Evolutionary conservation across 2,888 invertebrate genomes (phyloP), one percentile per base, ranked within the genome.

Genomic region (Nomada ruficornis): DNA sequence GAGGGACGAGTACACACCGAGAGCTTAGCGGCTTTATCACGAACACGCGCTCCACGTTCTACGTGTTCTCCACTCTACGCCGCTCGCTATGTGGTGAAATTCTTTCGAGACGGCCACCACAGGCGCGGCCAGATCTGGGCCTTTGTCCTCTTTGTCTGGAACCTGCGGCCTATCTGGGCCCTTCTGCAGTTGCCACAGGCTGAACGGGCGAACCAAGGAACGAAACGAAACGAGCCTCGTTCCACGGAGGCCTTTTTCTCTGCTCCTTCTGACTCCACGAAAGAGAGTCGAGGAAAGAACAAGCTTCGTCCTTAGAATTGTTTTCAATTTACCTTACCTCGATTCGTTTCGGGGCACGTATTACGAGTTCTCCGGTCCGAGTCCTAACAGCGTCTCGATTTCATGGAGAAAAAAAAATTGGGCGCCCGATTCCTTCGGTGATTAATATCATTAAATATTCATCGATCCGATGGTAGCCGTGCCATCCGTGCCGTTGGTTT

Each of bases 141-240:
- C 90, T 92, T 91, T 92, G 90, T 91, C 88, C 90, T 86, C 89
- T 91, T 91, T 91, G 91, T 91, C 89, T 77, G 83, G 82, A 72
- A 78, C 78, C 78, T 71, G 63, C 72, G 70, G 60, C 80, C 80
- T 71, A 80, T 57, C 77, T 62, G 70, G 57, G 29, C 84, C 84
- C 80, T 86, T 80, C 74, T 54, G 76, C 55, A 68, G 52, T 60
- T 60, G 55, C 59, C 23, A n/a, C 59, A 44, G 20, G 2, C 62
- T 23, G 2, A 18, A 29, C 29, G 15, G 1, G 0, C 47, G 47
- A 15, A 29, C 29, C 7, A 29, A 29, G 29, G 29, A 7, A 29
- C 29, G 54, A 54, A 54, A 23, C 57, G 20, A 36, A 20, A 15
- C 70, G 15, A 42, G 55, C 26, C 64, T 26, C 42, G 62, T 42